Conservation (phyloP, 1,140 invertebrate species). For the Caenorhabditis brenneri region DNA sequence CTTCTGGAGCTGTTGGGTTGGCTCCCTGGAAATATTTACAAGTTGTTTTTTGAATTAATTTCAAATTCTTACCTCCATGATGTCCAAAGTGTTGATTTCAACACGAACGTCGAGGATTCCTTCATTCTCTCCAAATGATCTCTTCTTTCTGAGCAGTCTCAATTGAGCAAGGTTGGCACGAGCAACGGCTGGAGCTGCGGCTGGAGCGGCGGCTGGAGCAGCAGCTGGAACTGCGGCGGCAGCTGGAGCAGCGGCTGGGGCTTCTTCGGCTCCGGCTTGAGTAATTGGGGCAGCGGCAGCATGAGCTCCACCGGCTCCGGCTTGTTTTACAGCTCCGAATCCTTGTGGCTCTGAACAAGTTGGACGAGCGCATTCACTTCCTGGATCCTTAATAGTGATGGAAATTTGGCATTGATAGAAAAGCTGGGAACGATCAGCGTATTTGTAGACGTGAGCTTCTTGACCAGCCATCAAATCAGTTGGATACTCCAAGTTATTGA, state of each 20-base stretch:
- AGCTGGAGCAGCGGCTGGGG: constrained; percentile 34
- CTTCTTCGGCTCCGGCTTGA: constrained; percentile 3
- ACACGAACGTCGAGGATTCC: constrained; percentile 68
- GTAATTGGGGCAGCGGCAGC: constrained; percentile 8
- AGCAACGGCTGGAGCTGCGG: constrained; percentile 47
- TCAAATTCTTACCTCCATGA: constrained; percentile 37
- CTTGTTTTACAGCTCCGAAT: constrained; percentile 66
- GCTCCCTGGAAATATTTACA: constrained; percentile 25
- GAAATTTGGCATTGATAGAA: constrained; percentile 71
- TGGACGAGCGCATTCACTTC: constrained; percentile 67
- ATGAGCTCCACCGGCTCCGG: constrained; percentile 52
- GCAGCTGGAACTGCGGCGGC: constrained; percentile 52
- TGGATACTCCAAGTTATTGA: constrained; percentile 70
- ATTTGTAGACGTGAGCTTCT: constrained; percentile 71
- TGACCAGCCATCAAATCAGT: constrained; percentile 69
- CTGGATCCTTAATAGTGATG: constrained; percentile 71
- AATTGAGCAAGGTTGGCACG: constrained; percentile 58
- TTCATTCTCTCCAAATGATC: constrained; percentile 55
- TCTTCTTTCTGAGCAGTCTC: constrained; percentile 64
- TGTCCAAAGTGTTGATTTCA: constrained; percentile 67
- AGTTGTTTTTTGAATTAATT: neutral
- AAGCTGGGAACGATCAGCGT: constrained; percentile 68
- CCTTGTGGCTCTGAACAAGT: constrained; percentile 67
- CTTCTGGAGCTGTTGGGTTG: constrained; percentile 17
- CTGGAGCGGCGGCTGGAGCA: constrained; percentile 48